Evolutionary conservation across 2,797 vertebrate species (phyloP).

Genomic region (Scarus forsteni): DNA sequence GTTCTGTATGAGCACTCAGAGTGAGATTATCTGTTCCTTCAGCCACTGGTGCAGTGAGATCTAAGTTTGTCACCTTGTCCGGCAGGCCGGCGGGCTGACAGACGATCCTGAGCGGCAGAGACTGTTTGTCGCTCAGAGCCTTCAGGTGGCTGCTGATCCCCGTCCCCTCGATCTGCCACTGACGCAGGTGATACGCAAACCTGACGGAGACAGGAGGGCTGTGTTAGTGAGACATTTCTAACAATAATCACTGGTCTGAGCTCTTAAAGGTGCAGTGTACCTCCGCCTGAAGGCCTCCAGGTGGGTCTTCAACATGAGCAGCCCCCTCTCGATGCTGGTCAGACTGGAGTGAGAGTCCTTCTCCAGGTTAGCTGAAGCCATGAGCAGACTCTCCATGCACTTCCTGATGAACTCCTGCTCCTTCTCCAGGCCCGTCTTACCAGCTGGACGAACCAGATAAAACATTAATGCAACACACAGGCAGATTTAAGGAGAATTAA

Average conservation of each 20-base stretch:
- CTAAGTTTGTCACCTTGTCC: constrained; percentile 91
- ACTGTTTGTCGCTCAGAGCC: constrained; percentile 98
- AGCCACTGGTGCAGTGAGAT: too few relatives aligned
- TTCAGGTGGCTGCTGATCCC: constrained; percentile 99
- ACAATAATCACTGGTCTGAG: too few relatives aligned
- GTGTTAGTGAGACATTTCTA: too few relatives aligned
- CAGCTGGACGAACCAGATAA: constrained; percentile 69
- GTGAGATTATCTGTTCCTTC: too few relatives aligned
- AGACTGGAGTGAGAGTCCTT: constrained; percentile 95
- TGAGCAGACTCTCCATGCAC: constrained; percentile 98
- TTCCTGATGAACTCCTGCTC: constrained; percentile 99
- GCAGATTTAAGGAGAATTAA: too few relatives aligned
- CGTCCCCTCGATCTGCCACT: constrained; percentile 99
- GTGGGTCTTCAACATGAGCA: constrained; percentile 98
- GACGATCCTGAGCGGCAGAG: constrained; percentile 94
- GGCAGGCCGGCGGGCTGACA: constrained; percentile 98
- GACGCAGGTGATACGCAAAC: constrained; percentile 97
- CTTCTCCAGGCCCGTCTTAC: constrained; percentile 97
- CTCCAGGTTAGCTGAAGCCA: constrained; percentile 96
- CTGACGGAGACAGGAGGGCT: constrained; percentile 70
- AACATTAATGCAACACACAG: background rate
- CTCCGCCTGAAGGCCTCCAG: constrained; percentile 98
- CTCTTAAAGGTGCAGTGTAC: constrained; percentile 66
- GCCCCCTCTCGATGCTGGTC: constrained; percentile 96
- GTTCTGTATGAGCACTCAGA: too few relatives aligned